A percentile compares a stretch with the other conserved stretches of the same genome.
Conservation (phyloP, 2,113 vertebrate species). For the Herpetotheres cachinnans region DNA sequence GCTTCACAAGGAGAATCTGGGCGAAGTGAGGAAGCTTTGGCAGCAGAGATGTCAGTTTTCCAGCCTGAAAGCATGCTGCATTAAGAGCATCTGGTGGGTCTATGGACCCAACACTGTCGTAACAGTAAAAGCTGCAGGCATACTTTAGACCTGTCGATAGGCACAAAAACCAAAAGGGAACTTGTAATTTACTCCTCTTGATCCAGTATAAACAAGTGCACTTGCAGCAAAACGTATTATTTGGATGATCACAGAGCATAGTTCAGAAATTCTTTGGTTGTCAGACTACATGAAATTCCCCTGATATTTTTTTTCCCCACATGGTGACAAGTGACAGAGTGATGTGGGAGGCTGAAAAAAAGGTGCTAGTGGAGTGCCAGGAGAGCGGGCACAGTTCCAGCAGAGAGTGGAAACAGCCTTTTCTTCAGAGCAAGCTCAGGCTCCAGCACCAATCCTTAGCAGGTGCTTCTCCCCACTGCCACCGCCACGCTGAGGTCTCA, state of each 20-base stretch:
- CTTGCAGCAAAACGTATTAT: neutral
- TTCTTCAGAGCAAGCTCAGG: neutral
- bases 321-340: neutral
- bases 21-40: neutral
- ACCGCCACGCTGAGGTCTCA: rapidly evolving
- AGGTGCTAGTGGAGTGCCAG: neutral
- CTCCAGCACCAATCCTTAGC: neutral
- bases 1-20: slow-evolving; percentile 2
- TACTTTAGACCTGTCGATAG: neutral
- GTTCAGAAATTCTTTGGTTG: neutral
- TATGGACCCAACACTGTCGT: neutral
- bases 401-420: neutral
- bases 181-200: neutral
- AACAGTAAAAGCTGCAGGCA: neutral
- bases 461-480: neutral
- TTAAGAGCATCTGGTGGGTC: neutral
- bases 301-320: neutral
- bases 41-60: slow-evolving; percentile 6
- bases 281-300: neutral
- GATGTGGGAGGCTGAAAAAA: neutral
- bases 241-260: neutral
- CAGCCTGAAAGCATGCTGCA: neutral
- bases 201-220: neutral
- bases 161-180: neutral
- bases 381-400: neutral